Conservation (phyloP, 2,888 invertebrate genomes). For the Mechanitis messenoides region DNA sequence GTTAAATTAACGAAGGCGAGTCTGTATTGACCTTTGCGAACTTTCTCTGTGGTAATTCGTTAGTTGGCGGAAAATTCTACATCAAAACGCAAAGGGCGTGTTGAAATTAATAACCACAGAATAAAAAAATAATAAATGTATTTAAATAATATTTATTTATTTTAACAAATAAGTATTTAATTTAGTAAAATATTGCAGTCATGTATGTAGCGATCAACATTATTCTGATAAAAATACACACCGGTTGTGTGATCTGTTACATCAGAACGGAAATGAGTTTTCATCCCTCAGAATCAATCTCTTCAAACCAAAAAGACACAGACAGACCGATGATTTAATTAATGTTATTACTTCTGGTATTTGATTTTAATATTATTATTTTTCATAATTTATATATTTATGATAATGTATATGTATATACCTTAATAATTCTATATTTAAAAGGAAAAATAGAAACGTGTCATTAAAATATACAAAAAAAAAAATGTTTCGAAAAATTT, state of each 20-base stretch:
- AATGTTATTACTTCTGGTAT: no score
- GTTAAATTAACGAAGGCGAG: slow-evolving; percentile 29
- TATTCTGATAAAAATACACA: neutral
- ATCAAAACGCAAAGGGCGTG: slow-evolving; percentile 2
- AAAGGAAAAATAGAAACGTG: no score
- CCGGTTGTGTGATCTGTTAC: slow-evolving; percentile 5
- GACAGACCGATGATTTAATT: slow-evolving; percentile 32
- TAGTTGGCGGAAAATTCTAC: slow-evolving; percentile 22
- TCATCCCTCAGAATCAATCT: slow-evolving; percentile 62
- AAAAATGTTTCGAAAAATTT: no score
- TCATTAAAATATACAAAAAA: no score
- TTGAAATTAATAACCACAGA: slow-evolving; percentile 6
- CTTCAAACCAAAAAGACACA: slow-evolving; percentile 49
- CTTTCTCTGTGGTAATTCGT: slow-evolving; percentile 19
- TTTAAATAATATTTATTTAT: neutral
- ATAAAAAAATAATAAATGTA: neutral
- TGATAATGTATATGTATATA: no score
- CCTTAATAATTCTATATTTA: no score
- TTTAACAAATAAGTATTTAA: no score
- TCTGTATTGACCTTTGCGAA: slow-evolving; percentile 29
- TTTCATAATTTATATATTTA: no score
- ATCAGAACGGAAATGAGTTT: slow-evolving; percentile 57
- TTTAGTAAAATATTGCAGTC: no score
- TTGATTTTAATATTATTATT: no score
- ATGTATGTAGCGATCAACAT: no score